Evolutionary conservation across 1,140 invertebrate genomes (phyloP).

Genomic region (Apis dorsata): DNA sequence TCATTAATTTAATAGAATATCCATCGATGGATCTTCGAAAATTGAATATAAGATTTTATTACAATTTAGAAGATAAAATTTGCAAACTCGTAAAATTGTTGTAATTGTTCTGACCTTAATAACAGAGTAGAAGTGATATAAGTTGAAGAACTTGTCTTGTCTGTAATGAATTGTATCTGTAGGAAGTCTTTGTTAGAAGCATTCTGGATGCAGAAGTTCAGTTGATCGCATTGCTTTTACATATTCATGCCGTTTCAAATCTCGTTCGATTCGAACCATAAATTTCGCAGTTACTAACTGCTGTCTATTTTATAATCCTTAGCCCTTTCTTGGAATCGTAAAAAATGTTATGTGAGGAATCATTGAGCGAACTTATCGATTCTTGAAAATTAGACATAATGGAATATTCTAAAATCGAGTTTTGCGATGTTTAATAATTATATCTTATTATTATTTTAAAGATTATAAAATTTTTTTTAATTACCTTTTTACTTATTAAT

Average conservation of each 20-base stretch:
- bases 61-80: not conserved
- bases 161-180: conserved; percentile 49
- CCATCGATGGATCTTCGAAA: not conserved
- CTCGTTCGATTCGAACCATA: conserved; percentile 27
- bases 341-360: conserved; percentile 9
- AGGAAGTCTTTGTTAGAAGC: conserved; percentile 57
- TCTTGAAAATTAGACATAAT: not conserved
- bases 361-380: conserved; percentile 7
- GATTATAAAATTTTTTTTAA: not conserved
- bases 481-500: not conserved
- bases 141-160: conserved; percentile 36
- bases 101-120: conserved; percentile 50
- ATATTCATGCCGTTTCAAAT: conserved; percentile 64
- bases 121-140: conserved; percentile 23
- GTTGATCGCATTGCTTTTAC: conserved; percentile 46
- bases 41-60: not conserved
- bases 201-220: conserved; percentile 22
- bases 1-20: not conserved
- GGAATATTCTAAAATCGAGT: not conserved
- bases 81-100: not conserved
- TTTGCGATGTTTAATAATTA: too few species aligned
- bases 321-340: not conserved
- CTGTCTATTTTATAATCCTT: not conserved
- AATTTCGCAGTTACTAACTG: conserved; percentile 18
- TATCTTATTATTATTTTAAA: not conserved